Base-by-base conservation (phyloP, 1,140 invertebrate species). In the Battus philenor region DNA sequence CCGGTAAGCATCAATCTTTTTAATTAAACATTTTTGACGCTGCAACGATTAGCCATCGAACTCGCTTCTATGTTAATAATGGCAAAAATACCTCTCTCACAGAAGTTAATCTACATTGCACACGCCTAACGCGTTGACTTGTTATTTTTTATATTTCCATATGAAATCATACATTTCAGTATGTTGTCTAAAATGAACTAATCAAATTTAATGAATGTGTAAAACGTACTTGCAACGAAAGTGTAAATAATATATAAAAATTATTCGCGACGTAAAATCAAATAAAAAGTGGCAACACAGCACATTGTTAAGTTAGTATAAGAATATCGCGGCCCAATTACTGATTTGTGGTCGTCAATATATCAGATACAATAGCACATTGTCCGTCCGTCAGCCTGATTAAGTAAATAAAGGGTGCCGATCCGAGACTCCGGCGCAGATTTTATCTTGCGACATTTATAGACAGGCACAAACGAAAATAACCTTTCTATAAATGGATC, bases 1-100 rank as follows among this genome's bases (percentile, higher is more conserved):
- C 67, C 79, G 75, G 75, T 84, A 80, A 80, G 72, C 80, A 81
- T 84, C 77, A 84, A 84, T 84, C 80, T 84, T 81, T 84, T 84
- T 81, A 84, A 84, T 84, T 81, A 84, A 84, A 81, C 70, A 84
- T 84, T 84, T 84, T 84, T 80, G 75, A 80, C 77, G 74, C 72
- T 74, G 68, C 73, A 68, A 59, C 65, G 75, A 84, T 84, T 81
- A 81, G 67, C 73, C 60, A 75, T 78, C 72, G 59, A 72, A 80
- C 54, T 66, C 55, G 61, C 69, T 66, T 68, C 66, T 73, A 69
- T 73, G 61, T 59, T 68, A 68, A 73, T 69, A 58, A 20, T 45
- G 16, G 44, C 39, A 59, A 44, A 62, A 60, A 54, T 65, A 34
- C 10, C 9, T 36, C 9, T n/a, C n/a, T n/a, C n/a, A n/a, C n/a